Conservation (phyloP, 2,797 vertebrate species). For the Hydrophis major region DNA sequence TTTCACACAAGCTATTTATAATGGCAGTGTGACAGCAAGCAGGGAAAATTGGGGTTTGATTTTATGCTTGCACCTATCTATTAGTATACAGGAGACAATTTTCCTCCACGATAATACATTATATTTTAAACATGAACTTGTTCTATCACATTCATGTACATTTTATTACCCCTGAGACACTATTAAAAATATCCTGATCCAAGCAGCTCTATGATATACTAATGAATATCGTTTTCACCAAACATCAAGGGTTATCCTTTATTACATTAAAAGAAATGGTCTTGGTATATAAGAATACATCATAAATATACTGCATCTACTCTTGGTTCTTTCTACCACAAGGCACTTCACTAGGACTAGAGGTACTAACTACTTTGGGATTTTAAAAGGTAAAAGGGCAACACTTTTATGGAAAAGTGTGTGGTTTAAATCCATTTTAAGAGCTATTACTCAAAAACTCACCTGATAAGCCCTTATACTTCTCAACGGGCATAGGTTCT, state of each 20-base stretch:
- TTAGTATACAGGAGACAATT: not conserved
- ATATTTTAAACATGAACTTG: not conserved
- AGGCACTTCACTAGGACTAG: not conserved
- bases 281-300: not conserved
- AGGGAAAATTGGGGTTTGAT: not conserved
- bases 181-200: not conserved
- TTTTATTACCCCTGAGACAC: not conserved
- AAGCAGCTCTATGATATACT: not conserved
- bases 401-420: not conserved
- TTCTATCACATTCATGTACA: not conserved
- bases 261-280: not conserved
- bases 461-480: not conserved
- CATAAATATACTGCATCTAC: not conserved
- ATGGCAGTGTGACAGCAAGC: not conserved
- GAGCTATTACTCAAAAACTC: not conserved
- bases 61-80: not conserved
- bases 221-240: not conserved
- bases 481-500: not conserved
- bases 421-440: not conserved
- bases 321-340: not conserved
- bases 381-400: not conserved
- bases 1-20: not conserved
- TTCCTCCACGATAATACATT: not conserved
- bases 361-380: not conserved
- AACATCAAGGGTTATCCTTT: not conserved